These are phyloP conservation scores for Acronicta psi DNA, from an alignment of 2,888 invertebrate species.

Conservation along the genomic window DNA sequence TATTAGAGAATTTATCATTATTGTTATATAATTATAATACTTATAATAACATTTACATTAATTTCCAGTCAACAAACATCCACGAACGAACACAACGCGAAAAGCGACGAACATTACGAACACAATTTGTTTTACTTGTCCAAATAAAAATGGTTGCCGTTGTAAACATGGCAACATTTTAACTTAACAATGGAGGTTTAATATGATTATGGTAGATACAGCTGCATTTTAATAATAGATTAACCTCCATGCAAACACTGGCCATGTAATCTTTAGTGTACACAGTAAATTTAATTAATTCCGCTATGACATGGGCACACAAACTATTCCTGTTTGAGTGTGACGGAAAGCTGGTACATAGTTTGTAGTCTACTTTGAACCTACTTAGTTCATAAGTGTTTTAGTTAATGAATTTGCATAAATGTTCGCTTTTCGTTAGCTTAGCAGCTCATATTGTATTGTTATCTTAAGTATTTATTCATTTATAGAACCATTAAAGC, in stretches of 20 bases:
- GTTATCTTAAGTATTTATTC: no score
- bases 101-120: conserved; percentile 1
- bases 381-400: conserved; percentile 8
- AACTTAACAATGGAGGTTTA: conserved; percentile 57
- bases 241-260: conserved; percentile 73
- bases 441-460: neutral
- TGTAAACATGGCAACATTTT: conserved; percentile 55
- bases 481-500: no score
- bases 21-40: no score
- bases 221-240: conserved; percentile 81
- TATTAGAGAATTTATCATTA: no score
- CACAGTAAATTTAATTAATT: conserved; percentile 82
- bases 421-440: conserved; percentile 7
- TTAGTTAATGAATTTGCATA: conserved; percentile 33
- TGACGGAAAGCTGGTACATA: conserved; percentile 34
- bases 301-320: conserved; percentile 67
- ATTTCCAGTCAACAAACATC: conserved; percentile 2
- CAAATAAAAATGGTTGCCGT: conserved; percentile 36
- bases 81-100: neutral
- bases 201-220: conserved; percentile 65
- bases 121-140: conserved; percentile 14
- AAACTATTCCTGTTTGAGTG: conserved; percentile 40
- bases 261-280: conserved; percentile 79
- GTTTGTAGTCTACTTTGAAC: conserved; percentile 35
- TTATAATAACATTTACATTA: neutral